A percentile compares a stretch with the other conserved stretches of the same genome.
Conservation (phyloP, 2,797 vertebrate genomes). For the Spinus pinus region DNA sequence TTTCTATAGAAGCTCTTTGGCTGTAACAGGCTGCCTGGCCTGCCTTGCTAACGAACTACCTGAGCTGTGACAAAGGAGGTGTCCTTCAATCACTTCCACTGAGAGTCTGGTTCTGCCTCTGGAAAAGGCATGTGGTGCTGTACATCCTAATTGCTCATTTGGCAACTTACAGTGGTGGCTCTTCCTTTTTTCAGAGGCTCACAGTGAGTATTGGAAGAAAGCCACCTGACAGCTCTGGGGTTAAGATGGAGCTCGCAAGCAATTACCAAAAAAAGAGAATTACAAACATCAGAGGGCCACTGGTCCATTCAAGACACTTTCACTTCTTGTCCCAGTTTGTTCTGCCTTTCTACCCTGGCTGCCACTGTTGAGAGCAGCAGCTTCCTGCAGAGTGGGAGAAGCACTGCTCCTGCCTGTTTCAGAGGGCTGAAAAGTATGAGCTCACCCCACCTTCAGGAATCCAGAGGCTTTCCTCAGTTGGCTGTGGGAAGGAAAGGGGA, state of each 20-base stretch:
- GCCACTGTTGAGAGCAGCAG: background rate
- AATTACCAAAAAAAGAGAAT: conserved; percentile 34
- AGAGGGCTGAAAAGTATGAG: background rate
- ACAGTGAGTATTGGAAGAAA: conserved; percentile 6
- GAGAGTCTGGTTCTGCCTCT: background rate
- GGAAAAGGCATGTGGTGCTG: background rate
- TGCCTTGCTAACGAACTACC: background rate
- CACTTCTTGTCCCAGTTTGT: background rate
- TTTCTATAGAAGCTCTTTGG: background rate
- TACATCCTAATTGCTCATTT: conserved; percentile 53
- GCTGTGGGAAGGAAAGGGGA: background rate
- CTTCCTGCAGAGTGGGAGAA: background rate
- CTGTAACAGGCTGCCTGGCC: background rate
- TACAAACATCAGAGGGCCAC: background rate
- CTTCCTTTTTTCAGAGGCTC: background rate
- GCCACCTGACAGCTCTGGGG: background rate
- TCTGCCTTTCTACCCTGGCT: background rate
- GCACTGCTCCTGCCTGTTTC: background rate
- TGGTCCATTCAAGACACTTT: background rate
- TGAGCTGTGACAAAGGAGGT: conserved; percentile 30
- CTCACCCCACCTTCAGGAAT: background rate
- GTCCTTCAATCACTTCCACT: conserved; percentile 1
- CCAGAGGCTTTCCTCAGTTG: background rate
- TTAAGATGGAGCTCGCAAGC: conserved; percentile 17
- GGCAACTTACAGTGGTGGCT: background rate